Conservation (phyloP, 2,888 invertebrate species). For the Pseudococcus longispinus region DNA sequence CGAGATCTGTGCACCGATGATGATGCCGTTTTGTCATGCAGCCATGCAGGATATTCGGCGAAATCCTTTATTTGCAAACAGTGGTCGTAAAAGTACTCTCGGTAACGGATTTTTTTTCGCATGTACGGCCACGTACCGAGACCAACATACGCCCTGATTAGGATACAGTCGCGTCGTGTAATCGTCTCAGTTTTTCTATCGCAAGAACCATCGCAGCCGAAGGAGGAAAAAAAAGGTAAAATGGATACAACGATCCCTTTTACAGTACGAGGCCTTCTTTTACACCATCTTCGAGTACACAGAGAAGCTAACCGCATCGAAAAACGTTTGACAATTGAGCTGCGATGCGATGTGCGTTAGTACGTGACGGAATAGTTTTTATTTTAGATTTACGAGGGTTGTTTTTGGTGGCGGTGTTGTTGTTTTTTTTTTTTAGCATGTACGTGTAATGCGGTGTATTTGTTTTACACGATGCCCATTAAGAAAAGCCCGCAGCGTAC, state of each 20-base stretch:
- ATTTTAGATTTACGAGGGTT: constrained; percentile 7
- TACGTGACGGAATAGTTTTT: not conserved
- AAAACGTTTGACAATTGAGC: not conserved
- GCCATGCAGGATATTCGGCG: not conserved
- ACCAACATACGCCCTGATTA: not conserved
- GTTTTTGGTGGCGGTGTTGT: not conserved
- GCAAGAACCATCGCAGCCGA: not conserved
- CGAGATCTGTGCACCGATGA: not conserved
- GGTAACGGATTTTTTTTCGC: not conserved
- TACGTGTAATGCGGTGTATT: constrained; percentile 4
- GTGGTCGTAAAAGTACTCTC: not conserved
- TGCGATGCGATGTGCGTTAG: not conserved
- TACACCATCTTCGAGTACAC: not conserved
- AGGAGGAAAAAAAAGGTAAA: not conserved
- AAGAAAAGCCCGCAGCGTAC: constrained; percentile 19
- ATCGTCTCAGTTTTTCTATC: not conserved
- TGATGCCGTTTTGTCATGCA: constrained; percentile 19
- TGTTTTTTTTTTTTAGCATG: no score
- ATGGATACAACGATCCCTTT: not conserved
- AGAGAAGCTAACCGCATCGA: not conserved
- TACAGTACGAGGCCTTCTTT: not conserved
- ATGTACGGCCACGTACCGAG: not conserved
- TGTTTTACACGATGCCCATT: constrained; percentile 28
- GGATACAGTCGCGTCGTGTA: not conserved
- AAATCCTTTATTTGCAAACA: constrained; percentile 29